Percentiles rank a stretch among this genome's conserved stretches.
These are phyloP conservation scores for Emmelina monodactyla DNA, from an alignment of 2,888 invertebrate species.

Conservation along the genomic window DNA sequence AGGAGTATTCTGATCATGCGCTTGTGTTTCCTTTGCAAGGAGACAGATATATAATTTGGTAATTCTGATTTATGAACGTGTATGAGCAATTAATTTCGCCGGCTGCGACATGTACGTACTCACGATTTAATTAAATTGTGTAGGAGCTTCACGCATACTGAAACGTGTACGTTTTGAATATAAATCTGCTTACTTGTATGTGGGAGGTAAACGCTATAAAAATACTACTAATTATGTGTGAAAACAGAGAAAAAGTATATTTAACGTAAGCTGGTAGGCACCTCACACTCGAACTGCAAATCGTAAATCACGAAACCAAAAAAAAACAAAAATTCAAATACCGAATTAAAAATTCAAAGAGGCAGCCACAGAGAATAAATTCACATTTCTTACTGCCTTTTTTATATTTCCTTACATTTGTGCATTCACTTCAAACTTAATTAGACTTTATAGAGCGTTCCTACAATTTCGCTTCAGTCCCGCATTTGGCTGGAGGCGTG, in stretches of 20 bases:
- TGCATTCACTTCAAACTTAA: conserved; percentile 63
- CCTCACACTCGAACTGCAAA: too few relatives aligned
- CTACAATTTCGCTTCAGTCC: conserved; percentile 61
- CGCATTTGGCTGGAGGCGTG: conserved; percentile 60
- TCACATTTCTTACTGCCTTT: conserved; percentile 35
- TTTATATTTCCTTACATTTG: conserved; percentile 59
- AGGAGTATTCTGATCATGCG: conserved; percentile 57
- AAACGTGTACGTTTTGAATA: too few relatives aligned
- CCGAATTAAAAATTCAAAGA: conserved; percentile 13
- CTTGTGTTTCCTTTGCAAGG: conserved; percentile 18
- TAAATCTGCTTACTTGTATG: too few relatives aligned
- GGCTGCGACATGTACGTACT: too few relatives aligned
- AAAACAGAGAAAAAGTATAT: too few relatives aligned
- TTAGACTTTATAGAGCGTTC: conserved; percentile 66
- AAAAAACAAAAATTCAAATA: background rate
- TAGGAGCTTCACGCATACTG: too few relatives aligned
- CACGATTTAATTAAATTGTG: too few relatives aligned
- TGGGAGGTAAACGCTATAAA: too few relatives aligned
- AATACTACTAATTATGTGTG: too few relatives aligned
- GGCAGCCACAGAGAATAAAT: conserved; percentile 29
- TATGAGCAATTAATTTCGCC: background rate
- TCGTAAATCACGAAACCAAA: too few relatives aligned
- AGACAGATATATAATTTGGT: conserved; percentile 23
- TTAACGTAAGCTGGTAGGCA: too few relatives aligned
- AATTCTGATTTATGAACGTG: conserved; percentile 6